A percentile compares a stretch with the other conserved stretches of the same genome.
Conservation (phyloP, 2,888 invertebrate species). For the Rhopalosiphum nymphaeae region DNA sequence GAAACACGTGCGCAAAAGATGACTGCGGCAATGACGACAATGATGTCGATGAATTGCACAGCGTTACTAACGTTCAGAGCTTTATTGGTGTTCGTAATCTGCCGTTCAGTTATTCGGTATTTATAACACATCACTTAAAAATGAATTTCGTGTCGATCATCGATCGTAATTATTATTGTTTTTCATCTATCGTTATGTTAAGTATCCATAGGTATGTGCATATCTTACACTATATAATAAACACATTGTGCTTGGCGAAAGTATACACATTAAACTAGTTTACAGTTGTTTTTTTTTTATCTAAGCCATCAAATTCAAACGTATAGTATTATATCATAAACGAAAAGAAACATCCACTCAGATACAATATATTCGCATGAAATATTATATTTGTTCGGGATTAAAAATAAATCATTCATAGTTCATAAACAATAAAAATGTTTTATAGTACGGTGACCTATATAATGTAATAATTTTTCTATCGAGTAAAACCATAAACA, state of each 20-base stretch:
- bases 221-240: background rate
- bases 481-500: background rate
- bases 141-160: conserved; percentile 20
- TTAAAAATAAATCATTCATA: conserved; percentile 17
- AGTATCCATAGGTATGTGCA: background rate
- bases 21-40: background rate
- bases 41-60: background rate
- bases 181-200: background rate
- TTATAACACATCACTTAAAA: background rate
- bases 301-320: background rate
- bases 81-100: background rate
- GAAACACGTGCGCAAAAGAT: background rate
- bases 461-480: background rate
- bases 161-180: conserved; percentile 9
- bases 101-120: background rate
- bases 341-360: background rate
- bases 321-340: background rate
- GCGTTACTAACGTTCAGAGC: background rate
- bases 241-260: background rate
- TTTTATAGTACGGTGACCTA: background rate
- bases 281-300: background rate
- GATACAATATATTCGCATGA: background rate
- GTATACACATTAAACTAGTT: background rate
- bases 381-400: background rate
- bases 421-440: background rate